Conservation (phyloP, 2,797 vertebrate genomes). For the Cyprinella venusta region DNA sequence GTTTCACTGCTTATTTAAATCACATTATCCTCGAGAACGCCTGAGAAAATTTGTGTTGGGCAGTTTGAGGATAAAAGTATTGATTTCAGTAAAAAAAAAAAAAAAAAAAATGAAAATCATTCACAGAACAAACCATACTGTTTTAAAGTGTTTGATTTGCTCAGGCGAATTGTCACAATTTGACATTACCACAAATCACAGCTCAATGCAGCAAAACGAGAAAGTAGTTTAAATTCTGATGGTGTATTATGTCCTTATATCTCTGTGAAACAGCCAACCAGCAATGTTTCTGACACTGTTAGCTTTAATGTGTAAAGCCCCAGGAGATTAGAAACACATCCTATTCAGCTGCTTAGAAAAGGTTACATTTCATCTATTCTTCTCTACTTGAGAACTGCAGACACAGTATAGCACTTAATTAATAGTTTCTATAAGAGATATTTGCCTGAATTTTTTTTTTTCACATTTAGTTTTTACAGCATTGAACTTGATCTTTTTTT, state of each 20-base stretch:
- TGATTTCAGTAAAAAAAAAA: background rate
- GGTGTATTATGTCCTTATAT: constrained; percentile 21
- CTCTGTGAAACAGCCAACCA: constrained; percentile 8
- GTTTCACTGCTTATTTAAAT: background rate
- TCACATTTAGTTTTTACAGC: background rate
- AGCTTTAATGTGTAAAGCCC: constrained; percentile 11
- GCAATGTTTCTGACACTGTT: constrained; percentile 13
- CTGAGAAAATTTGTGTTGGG: background rate
- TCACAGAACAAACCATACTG: background rate
- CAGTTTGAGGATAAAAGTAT: background rate
- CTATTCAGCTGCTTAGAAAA: constrained; percentile 4
- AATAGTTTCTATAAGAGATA: background rate
- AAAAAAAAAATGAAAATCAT: background rate
- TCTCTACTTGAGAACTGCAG: background rate
- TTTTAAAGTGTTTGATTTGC: constrained; percentile 1
- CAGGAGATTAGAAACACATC: constrained; percentile 12
- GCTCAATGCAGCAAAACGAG: constrained; percentile 33
- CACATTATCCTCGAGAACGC: background rate
- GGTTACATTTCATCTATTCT: constrained; percentile 4
- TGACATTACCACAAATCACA: background rate
- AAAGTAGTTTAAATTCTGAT: constrained; percentile 36
- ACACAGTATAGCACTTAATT: background rate
- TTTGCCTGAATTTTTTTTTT: background rate
- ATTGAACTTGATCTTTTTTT: background rate
- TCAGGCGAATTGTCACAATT: background rate